Base-by-base conservation (phyloP, 2,113 vertebrate genomes). In the Quiscalus mexicanus region DNA sequence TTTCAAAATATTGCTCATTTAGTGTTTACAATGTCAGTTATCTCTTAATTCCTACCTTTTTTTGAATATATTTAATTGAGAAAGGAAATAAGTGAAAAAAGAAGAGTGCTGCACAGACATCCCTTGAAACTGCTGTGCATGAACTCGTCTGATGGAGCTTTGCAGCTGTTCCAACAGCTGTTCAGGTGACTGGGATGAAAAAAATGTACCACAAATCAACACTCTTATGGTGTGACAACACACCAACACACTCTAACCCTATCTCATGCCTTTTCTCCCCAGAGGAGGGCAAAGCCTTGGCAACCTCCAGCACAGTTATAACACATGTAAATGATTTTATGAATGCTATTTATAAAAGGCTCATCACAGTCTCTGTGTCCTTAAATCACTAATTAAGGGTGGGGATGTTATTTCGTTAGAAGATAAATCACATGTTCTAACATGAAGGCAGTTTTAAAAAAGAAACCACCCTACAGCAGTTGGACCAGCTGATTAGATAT, bases 381-480 rank as follows among this genome's bases (percentile, higher is more conserved):
- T 88, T 69, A 86, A 89, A 75, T 78, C 42, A 63, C 7, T 5
- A 89, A 24, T 75, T 64, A 73, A 90, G 95, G 95, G 95, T 79
- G 90, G 93, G 47, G 90, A 86, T 90, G 65, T 81, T 92, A 92
- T 95, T 95, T 88, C 56, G 4, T 90, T 56, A 71, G 88, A 88
- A 94, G 73, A 95, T 41, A 90, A 82, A 94, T 75, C 86, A 93
- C 93, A 86, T 69, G 87, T 86, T 93, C 44, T 59, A 90, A 96
- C 90, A 87, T 71, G 93, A 94, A 35, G 56, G 79, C n/a, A 84
- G 76, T 41, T 76, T 89, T 90, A 42, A 78, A 94, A 97, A 90
- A 94, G 85, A 96, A 96, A 89, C 85, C n/a, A 31, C 83, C 90
- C 88, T 52, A 24, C 41, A 81, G 79, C 76, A 81, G 35, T 50